These are phyloP conservation scores for Tor tambroides DNA, from an alignment of 2,113 vertebrate species.

Conservation along the genomic window DNA sequence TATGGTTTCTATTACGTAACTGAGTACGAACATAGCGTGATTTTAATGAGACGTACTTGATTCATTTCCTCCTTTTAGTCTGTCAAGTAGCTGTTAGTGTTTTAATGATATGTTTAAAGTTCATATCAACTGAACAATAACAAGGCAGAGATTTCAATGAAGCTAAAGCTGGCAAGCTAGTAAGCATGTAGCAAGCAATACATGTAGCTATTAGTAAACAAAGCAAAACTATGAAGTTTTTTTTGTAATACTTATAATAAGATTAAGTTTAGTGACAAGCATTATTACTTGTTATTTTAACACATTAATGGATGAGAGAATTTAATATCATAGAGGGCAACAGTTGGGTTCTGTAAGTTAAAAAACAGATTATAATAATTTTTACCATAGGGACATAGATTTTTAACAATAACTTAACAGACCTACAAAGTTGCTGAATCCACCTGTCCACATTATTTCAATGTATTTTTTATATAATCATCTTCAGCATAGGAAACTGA, in stretches of 20 bases:
- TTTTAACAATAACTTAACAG: not conserved
- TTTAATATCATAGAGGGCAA: not conserved
- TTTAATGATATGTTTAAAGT: not conserved
- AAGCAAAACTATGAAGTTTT: not conserved
- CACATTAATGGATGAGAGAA: not conserved
- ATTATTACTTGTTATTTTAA: not conserved
- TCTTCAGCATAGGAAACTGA: not conserved
- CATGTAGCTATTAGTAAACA: not conserved
- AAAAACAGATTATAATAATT: no score
- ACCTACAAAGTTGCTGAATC: not conserved
- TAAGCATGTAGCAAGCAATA: not conserved
- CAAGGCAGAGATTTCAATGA: not conserved
- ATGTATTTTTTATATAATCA: not conserved
- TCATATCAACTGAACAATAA: not conserved
- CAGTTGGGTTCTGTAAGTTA: not conserved
- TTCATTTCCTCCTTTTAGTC: not conserved
- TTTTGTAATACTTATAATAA: not conserved
- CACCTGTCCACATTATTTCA: not conserved
- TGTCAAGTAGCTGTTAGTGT: not conserved
- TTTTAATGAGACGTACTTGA: not conserved
- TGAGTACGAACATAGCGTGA: not conserved
- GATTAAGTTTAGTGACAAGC: not conserved
- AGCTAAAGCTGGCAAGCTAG: not conserved
- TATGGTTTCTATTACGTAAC: not conserved
- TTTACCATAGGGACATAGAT: not conserved